Evolutionary conservation across 2,888 invertebrate genomes (phyloP), one percentile per base, ranked within the genome.

Genomic region (Hypomecis punctinalis): DNA sequence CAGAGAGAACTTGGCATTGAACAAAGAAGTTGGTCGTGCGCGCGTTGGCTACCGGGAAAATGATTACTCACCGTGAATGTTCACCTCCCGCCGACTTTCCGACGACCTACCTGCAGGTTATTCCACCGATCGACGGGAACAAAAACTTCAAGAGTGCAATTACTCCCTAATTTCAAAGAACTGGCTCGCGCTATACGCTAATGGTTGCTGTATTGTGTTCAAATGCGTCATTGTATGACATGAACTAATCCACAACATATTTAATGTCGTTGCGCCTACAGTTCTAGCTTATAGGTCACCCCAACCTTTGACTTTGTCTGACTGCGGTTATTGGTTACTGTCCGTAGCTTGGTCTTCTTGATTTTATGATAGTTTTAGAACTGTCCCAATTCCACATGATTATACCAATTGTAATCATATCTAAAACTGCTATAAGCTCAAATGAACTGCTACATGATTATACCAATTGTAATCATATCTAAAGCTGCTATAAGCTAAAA

Each of bases 61-160:
- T 69, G 69, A 83, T 84, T 84, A 85, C 80, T 85, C 86, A 86
- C 78, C 76, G 78, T 76, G 79, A 81, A 76, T 84, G 77, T 81
- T 81, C 75, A 81, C 78, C 77, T 77, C 78, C 72, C 74, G 75
- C 75, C 86, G 91, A 90, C 91, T 89, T 91, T 90, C 83, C 80
- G 79, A 68, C 82, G 89, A 85, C 90, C 90, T 89, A 86, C 89
- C 88, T 82, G 79, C 80, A 84, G 90, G 90, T 90, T 90, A 87
- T 89, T 90, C 84, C 86, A 85, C 89, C 78, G 76, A 68, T 76
- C 74, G 70, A 54, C 73, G 73, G 81, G 81, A 83, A 88, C 88
- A 90, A 91, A 90, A 90, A 88, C 83, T 75, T 72, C 75, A 74
- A 69, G 64, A 75, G 71, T 77, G 76, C 74, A 79, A 82, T 84